Conservation (phyloP, 1,140 invertebrate genomes). For the Scaptomyza pallida region DNA sequence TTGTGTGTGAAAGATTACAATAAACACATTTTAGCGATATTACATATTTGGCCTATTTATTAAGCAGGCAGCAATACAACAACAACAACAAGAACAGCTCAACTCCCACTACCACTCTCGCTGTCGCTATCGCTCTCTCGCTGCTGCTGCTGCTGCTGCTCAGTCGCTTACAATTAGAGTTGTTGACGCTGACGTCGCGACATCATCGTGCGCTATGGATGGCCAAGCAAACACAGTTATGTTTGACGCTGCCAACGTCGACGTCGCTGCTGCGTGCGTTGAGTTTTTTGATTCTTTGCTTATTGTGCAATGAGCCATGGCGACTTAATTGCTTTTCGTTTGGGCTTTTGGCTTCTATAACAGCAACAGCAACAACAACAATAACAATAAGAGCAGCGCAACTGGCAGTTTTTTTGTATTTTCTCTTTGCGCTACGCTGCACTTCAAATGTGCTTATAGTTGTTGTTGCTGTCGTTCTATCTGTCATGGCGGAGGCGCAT, state of each 20-base stretch:
- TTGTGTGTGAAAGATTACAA: slow-evolving; percentile 73
- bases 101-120: slow-evolving; percentile 24
- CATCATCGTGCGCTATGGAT: slow-evolving; percentile 53
- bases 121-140: slow-evolving; percentile 3
- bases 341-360: slow-evolving; percentile 65
- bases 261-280: slow-evolving; percentile 26
- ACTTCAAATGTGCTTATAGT: slow-evolving; percentile 73
- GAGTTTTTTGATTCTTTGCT: slow-evolving; percentile 72
- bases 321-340: slow-evolving; percentile 81
- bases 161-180: slow-evolving; percentile 13
- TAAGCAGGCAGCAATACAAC: slow-evolving; percentile 53
- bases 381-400: slow-evolving; percentile 26
- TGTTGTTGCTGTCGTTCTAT: slow-evolving; percentile 41
- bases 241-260: slow-evolving; percentile 47
- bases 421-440: slow-evolving; percentile 74
- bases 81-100: slow-evolving; percentile 19
- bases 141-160: too few species aligned
- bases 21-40: slow-evolving; percentile 82
- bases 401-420: slow-evolving; percentile 49
- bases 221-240: slow-evolving; percentile 79
- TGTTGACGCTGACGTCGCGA: slow-evolving; percentile 26
- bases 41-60: slow-evolving; percentile 83
- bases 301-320: slow-evolving; percentile 82
- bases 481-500: slow-evolving; percentile 68
- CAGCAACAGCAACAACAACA: slow-evolving; percentile 24